phyloP scores from a whole-genome alignment of 2,797 vertebrate species.

The Aselliscus stoliczkanus region DNA sequence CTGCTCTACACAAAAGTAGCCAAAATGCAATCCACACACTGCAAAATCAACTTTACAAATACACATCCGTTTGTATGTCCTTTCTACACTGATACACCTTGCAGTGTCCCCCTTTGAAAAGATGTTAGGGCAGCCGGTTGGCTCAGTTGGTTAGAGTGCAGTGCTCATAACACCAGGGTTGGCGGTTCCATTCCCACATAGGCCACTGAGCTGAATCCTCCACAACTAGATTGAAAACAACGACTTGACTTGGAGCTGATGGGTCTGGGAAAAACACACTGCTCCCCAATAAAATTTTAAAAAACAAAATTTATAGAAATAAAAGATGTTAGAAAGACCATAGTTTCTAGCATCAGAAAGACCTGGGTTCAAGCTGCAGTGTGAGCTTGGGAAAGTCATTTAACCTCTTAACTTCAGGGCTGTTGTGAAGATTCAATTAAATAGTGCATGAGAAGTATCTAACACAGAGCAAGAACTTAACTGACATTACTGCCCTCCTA shows the following conservation, averaged over 20 bases:
- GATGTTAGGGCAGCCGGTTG: not conserved
- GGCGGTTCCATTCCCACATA: no score
- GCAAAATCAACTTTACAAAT: slow-evolving; percentile 32
- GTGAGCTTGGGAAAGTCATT: not conserved
- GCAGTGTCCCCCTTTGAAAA: not conserved
- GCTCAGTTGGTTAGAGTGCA: no score
- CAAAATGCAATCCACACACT: not conserved
- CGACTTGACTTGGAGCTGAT: no score
- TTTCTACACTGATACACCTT: not conserved
- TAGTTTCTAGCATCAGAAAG: not conserved
- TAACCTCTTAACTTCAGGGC: not conserved
- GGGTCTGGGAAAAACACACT: no score
- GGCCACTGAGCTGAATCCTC: no score
- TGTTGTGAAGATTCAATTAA: not conserved
- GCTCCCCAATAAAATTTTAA: no score
- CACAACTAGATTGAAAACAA: no score
- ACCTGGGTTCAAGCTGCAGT: not conserved
- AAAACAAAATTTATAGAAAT: no score
- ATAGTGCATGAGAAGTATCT: not conserved
- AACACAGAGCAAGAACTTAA: not conserved
- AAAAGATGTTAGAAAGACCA: not conserved
- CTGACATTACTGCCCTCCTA: not conserved
- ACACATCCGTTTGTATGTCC: not conserved
- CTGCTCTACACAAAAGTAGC: not conserved
- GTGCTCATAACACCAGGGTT: no score